These are phyloP conservation scores for Drosophila greeni DNA, from an alignment of 2,888 invertebrate species.

Conservation along the genomic window DNA sequence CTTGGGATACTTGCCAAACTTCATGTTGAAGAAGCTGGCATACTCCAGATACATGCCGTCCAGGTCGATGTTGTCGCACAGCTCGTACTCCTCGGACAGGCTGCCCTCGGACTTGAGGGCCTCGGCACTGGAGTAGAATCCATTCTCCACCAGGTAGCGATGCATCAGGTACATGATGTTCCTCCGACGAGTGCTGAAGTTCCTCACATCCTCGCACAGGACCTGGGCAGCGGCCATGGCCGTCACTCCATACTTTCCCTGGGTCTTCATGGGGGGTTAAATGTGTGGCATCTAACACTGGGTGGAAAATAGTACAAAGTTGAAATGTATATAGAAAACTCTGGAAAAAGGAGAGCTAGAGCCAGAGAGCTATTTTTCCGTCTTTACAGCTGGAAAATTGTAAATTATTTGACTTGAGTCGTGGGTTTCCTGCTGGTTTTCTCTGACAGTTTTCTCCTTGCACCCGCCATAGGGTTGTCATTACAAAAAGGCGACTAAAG, in stretches of 20 bases:
- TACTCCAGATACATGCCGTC: conserved; percentile 93
- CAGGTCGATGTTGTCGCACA: conserved; percentile 95
- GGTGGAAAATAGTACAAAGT: no score
- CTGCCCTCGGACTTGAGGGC: conserved; percentile 86
- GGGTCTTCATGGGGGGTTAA: conserved; percentile 53
- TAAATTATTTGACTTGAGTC: conserved; percentile 1
- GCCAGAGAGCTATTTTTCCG: neutral
- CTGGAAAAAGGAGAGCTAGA: neutral
- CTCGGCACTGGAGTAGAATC: conserved; percentile 83
- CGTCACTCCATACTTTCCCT: conserved; percentile 60
- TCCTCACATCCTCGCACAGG: conserved; percentile 74
- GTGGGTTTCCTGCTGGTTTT: neutral
- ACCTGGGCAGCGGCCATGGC: conserved; percentile 51
- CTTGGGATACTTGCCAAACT: conserved; percentile 92
- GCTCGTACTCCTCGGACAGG: conserved; percentile 82
- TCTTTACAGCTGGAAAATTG: conserved; percentile 3
- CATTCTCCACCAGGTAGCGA: conserved; percentile 84
- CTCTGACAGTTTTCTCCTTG: neutral
- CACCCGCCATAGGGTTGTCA: conserved; percentile 11
- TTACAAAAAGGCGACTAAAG: neutral
- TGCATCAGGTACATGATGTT: conserved; percentile 83
- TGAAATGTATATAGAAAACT: no score
- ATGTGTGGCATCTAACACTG: conserved; percentile 1
- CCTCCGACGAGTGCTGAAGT: conserved; percentile 77
- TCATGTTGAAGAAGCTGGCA: conserved; percentile 89